phyloP scores from a whole-genome alignment of 1,140 invertebrate genomes.

The Caerostris darwini region DNA sequence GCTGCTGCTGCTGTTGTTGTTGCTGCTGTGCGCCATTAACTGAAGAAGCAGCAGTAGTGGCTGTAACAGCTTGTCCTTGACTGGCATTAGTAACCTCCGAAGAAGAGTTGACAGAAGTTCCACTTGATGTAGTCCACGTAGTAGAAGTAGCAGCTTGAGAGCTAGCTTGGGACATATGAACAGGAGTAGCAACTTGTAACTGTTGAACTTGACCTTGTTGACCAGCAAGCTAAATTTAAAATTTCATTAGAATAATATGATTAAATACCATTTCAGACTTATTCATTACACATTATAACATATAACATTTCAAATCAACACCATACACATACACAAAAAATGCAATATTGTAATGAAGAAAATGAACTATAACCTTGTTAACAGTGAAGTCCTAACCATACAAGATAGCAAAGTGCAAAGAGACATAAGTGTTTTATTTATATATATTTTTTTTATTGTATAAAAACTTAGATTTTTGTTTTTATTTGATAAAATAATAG shows the following conservation, averaged over 20 bases:
- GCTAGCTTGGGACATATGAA: constrained; percentile 87
- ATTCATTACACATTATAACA: background rate
- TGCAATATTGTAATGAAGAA: too few relatives aligned
- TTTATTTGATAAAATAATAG: too few relatives aligned
- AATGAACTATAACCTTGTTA: too few relatives aligned
- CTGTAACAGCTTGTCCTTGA: constrained; percentile 87
- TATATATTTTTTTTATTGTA: too few relatives aligned
- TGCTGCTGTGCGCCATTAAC: constrained; percentile 85
- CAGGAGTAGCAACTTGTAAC: constrained; percentile 80
- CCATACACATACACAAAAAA: too few relatives aligned
- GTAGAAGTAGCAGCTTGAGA: constrained; percentile 81
- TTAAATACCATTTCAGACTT: background rate
- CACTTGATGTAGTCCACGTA: constrained; percentile 85
- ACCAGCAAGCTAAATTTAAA: background rate
- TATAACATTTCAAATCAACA: too few relatives aligned
- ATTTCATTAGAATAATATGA: background rate
- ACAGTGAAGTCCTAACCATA: too few relatives aligned
- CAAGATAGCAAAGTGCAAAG: too few relatives aligned
- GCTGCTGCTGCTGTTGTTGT: constrained; percentile 75
- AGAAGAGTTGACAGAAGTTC: constrained; percentile 88
- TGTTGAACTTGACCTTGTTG: constrained; percentile 84
- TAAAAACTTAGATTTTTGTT: too few relatives aligned
- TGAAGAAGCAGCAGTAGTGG: constrained; percentile 84
- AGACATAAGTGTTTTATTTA: too few relatives aligned
- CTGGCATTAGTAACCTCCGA: constrained; percentile 51